Evolutionary conservation across 2,888 invertebrate species (phyloP), one percentile per base, ranked within the genome.

Genomic region (Molanna angustata): DNA sequence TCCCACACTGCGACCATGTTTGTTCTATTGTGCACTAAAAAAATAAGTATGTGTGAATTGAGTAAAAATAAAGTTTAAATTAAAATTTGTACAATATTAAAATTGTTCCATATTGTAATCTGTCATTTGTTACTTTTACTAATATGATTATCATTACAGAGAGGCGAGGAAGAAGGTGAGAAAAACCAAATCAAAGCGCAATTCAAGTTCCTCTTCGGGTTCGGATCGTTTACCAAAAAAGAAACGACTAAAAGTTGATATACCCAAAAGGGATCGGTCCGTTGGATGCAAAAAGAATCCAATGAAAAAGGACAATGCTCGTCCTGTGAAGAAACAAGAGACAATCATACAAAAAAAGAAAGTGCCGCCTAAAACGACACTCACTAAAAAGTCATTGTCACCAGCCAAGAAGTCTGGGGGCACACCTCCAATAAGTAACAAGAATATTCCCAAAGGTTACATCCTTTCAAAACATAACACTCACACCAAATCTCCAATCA

Each of bases 141-240:
- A n/a, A n/a, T n/a, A n/a, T n/a, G n/a, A n/a, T n/a, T n/a, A n/a
- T n/a, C n/a, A 4, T 68, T 65, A 19, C 63, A 77, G 77, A 62
- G 73, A 71, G 55, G 66, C 73, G 54, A 76, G 78, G 55, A 74
- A 76, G 69, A 81, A 71, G 71, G 69, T 62, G 55, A 75, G 74
- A 60, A 78, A 76, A 46, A 73, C 75, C 43, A 82, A 81, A 64
- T 66, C 76, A 33, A 80, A 80, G 66, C 71, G 83, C 27, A 77
- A 80, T 63, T 81, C 81, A 1, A 82, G 80, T 63, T 80, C 79
- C 13, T 83, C 85, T 7, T 85, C 88, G 2, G 86, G 86, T 58
- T 79, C 79, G 49, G 82, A 82, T 60, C 73, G 76, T 33, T 73
- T 73, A 50, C 61, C 73, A 20, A 77, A 76, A 65, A 80, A 80